Percentiles rank a stretch among this genome's conserved stretches.
Evolutionary conservation across 1,140 invertebrate genomes (phyloP).

Genomic region (Paraescarpia echinospica): DNA sequence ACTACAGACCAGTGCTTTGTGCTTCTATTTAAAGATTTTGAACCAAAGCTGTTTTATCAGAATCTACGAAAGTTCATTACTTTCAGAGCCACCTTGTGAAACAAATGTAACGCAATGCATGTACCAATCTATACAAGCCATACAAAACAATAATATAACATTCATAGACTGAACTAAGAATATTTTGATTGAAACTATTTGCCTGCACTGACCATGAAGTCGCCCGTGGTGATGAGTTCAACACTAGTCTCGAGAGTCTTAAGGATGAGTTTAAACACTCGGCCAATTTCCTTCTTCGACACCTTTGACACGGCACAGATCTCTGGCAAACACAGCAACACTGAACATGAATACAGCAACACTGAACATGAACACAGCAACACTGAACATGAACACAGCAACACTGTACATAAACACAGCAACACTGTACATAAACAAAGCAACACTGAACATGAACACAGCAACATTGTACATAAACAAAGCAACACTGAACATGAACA

Average conservation of each 20-base stretch:
- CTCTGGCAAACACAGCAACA: constrained; percentile 64
- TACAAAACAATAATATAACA: not conserved
- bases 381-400: no score
- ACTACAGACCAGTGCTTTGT: not conserved
- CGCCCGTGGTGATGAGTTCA: constrained; percentile 95
- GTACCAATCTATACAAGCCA: not conserved
- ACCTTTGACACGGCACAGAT: constrained; percentile 98
- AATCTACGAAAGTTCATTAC: not conserved
- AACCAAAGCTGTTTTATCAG: not conserved
- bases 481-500: constrained; percentile 31
- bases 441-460: constrained; percentile 32
- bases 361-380: constrained; percentile 28
- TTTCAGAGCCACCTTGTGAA: not conserved
- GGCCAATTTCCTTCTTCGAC: constrained; percentile 98
- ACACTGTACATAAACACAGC: constrained; percentile 32
- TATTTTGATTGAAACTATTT: not conserved
- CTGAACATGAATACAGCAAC: constrained; percentile 12
- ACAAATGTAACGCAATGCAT: not conserved
- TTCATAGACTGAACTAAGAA: not conserved
- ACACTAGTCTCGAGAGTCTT: constrained; percentile 91
- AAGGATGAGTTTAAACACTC: constrained; percentile 92
- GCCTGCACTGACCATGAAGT: constrained; percentile 76
- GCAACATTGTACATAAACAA: no score
- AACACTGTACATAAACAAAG: no score
- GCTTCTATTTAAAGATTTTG: not conserved